Evolutionary conservation across 2,113 vertebrate species (phyloP).

Genomic region (Lagenorhynchus albirostris): DNA sequence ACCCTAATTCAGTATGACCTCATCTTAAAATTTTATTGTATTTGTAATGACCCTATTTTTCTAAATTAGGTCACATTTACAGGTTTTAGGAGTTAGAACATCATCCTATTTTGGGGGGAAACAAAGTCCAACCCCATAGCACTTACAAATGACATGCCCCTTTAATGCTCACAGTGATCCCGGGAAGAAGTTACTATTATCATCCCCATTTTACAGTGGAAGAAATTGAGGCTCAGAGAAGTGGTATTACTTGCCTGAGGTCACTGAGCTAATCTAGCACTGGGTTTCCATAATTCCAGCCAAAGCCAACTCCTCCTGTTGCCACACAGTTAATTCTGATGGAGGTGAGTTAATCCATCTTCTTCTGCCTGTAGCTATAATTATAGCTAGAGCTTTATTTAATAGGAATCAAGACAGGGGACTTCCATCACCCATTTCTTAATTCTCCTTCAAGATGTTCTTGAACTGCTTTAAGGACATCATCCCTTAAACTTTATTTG

Average conservation of each 20-base stretch:
- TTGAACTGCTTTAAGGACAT: not conserved
- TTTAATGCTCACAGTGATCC: not conserved
- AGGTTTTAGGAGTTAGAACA: not conserved
- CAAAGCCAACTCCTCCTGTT: not conserved
- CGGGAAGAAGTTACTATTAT: not conserved
- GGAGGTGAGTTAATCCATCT: not conserved
- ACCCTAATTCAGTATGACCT: not conserved
- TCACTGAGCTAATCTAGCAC: not conserved
- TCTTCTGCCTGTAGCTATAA: not conserved
- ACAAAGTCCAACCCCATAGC: not conserved
- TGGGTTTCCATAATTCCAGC: not conserved
- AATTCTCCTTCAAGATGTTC: not conserved
- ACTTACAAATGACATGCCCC: not conserved
- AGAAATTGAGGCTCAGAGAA: not conserved
- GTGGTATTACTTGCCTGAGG: not conserved
- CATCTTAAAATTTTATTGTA: not conserved
- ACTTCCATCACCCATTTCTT: not conserved
- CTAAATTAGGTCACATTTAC: not conserved
- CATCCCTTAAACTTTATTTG: not conserved
- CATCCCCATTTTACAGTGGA: not conserved
- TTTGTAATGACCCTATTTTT: not conserved
- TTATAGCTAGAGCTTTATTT: not conserved
- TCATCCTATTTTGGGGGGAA: not conserved
- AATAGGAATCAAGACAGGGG: not conserved
- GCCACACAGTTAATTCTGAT: not conserved